Evolutionary conservation across 1,140 invertebrate genomes (phyloP), one percentile per base, ranked within the genome.

Genomic region (Drosophila virilis): DNA sequence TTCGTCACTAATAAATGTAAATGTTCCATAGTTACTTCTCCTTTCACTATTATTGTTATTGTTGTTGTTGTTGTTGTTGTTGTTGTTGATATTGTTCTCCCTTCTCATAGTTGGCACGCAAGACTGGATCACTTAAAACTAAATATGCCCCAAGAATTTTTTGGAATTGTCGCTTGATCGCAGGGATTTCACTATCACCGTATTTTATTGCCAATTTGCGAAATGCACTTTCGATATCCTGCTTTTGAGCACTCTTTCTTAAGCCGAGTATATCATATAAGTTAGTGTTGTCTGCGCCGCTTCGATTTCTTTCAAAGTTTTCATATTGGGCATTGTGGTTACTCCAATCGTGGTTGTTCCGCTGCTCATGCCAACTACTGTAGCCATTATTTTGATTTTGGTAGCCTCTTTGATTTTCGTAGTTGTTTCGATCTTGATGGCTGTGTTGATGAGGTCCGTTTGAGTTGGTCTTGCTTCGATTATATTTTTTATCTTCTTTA

Each of bases 211-310:
- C 32, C 12, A 52, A 9, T 33, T 52, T 15, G 1, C 6, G 6
- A 13, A 33, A 35, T 13, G 50, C 50, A 33, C 8, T 35, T 32
- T 52, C 32, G 13, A 52, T 52, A 13, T 52, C 50, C 8, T 52
- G 0, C 2, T 8, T 5, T 35, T 12, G 13, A 15, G 50, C 32
- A 6, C 15, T 52, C n/a, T 8, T 33, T 13, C 8, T 6, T 33
- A 52, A n/a, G 6, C 13, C 50, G 7, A 52, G 13, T 35, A 9
- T 6, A 1, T 35, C 13, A 32, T 52, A 52, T 4, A 52, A 52
- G n/a, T 52, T 28, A 5, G 4, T 6, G 38, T n/a, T 5, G 12
- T 42, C 38, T 42, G 38, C 9, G 10, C 12, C 38, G 12, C n/a
- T 42, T 42, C n/a, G 38, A 42, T 42, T 42, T 4, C 12, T 42